Evolutionary conservation across 2,113 vertebrate species (phyloP).

Genomic region (Collichthys lucidus): DNA sequence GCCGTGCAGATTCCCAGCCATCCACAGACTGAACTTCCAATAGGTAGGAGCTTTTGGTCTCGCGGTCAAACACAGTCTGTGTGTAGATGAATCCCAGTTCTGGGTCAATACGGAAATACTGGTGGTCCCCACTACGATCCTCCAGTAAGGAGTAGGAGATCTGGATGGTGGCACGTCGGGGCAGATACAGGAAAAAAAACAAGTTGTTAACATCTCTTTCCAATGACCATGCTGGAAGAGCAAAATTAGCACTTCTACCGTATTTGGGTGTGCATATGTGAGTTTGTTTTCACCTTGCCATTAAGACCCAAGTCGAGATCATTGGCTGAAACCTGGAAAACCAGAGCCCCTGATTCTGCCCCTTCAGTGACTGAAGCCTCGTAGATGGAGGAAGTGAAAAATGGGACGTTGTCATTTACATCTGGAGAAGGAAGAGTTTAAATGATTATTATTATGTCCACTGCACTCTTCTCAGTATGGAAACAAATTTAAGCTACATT

Average conservation of each 20-base stretch:
- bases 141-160: constrained; percentile 89
- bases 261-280: neutral
- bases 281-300: constrained; percentile 83
- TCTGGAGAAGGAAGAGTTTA: constrained; percentile 78
- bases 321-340: constrained; percentile 89
- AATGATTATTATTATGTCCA: neutral
- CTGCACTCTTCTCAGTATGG: neutral
- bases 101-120: constrained; percentile 86
- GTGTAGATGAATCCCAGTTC: constrained; percentile 88
- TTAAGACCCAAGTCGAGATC: constrained; percentile 90
- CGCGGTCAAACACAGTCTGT: constrained; percentile 89
- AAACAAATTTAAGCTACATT: neutral
- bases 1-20: constrained; percentile 89
- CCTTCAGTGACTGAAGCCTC: constrained; percentile 90
- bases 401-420: constrained; percentile 94
- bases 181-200: neutral
- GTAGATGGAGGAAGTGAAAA: constrained; percentile 93
- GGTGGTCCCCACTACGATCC: constrained; percentile 88
- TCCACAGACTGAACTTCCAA: constrained; percentile 91
- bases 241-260: neutral
- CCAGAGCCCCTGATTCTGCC: constrained; percentile 84
- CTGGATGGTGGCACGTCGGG: constrained; percentile 68
- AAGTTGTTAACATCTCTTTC: neutral
- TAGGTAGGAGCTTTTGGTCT: constrained; percentile 90
- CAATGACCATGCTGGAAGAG: neutral